phyloP scores from a whole-genome alignment of 2,888 invertebrate genomes.

The Germaria angustata region DNA sequence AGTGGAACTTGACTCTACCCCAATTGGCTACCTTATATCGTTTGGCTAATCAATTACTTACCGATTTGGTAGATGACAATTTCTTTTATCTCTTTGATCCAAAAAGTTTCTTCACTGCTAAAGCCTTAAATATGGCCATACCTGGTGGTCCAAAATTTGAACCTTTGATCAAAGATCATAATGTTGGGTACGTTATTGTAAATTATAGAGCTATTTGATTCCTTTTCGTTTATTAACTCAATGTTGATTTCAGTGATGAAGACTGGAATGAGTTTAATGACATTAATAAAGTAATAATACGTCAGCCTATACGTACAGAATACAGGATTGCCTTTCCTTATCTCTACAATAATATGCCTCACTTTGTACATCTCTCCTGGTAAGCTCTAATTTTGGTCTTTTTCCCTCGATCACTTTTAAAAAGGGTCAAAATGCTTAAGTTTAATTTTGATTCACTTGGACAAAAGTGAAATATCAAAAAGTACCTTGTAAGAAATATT shows the following conservation, averaged over 20 bases:
- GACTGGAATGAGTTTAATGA: conserved; percentile 99
- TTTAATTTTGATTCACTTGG: conserved; percentile 77
- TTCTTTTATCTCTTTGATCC: conserved; percentile 99
- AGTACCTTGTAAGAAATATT: conserved; percentile 78
- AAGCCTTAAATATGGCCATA: conserved; percentile 99
- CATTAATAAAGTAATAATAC: conserved; percentile 99
- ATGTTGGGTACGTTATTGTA: conserved; percentile 86
- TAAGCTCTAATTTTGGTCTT: conserved; percentile 81
- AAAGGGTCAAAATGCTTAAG: conserved; percentile 81
- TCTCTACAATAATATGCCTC: conserved; percentile 98
- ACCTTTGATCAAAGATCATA: conserved; percentile 98
- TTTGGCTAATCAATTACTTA: conserved; percentile 97
- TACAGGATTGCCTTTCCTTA: conserved; percentile 99
- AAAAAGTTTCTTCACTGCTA: conserved; percentile 99
- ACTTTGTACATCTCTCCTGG: conserved; percentile 99
- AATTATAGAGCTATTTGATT: too few species aligned
- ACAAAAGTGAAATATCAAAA: conserved; percentile 73
- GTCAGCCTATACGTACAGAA: conserved; percentile 98
- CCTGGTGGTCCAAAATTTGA: conserved; percentile 99
- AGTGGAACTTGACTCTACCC: conserved; percentile 97
- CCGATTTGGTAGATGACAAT: conserved; percentile 98
- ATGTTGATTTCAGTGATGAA: conserved; percentile 87
- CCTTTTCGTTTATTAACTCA: conserved; percentile 10
- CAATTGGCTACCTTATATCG: conserved; percentile 99
- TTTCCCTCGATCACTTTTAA: conserved; percentile 22